These are phyloP conservation scores for Oryzias javanicus DNA, from an alignment of 2,113 vertebrate genomes.

Conservation along the genomic window DNA sequence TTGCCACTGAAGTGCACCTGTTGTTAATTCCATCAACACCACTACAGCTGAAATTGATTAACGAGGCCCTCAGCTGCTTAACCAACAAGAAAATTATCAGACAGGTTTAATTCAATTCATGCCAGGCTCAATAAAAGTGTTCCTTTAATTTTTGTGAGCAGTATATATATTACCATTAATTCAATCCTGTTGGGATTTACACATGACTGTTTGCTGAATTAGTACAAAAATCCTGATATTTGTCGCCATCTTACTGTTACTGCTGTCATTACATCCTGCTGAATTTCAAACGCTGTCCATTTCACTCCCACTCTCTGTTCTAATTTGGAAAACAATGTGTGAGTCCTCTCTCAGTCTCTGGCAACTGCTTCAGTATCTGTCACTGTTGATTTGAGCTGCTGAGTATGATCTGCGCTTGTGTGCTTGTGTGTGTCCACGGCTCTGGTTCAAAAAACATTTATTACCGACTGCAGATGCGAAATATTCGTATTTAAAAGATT, in stretches of 20 bases:
- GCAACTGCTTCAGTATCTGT: conserved; percentile 38
- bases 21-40: too few relatives aligned
- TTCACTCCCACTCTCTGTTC: conserved; percentile 26
- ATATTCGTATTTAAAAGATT: conserved; percentile 32
- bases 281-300: conserved; percentile 21
- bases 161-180: too few relatives aligned
- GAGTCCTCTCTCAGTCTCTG: conserved; percentile 39
- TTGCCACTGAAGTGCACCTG: too few relatives aligned
- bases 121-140: too few relatives aligned
- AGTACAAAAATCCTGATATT: background rate
- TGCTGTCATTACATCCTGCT: background rate
- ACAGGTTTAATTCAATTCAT: too few relatives aligned
- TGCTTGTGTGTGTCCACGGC: conserved; percentile 11
- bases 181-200: too few relatives aligned
- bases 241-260: conserved; percentile 19
- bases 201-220: too few relatives aligned
- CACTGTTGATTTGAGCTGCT: conserved; percentile 43
- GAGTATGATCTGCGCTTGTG: conserved; percentile 14
- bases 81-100: too few relatives aligned
- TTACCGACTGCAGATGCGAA: conserved; percentile 35
- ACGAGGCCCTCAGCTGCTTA: too few relatives aligned
- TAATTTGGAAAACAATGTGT: conserved; percentile 38
- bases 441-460: conserved; percentile 42
- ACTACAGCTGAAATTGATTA: too few relatives aligned
- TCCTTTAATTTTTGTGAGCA: too few relatives aligned